A percentile compares a stretch with the other conserved stretches of the same genome.
phyloP scores from a whole-genome alignment of 2,113 vertebrate genomes.

The Callorhinus ursinus region DNA sequence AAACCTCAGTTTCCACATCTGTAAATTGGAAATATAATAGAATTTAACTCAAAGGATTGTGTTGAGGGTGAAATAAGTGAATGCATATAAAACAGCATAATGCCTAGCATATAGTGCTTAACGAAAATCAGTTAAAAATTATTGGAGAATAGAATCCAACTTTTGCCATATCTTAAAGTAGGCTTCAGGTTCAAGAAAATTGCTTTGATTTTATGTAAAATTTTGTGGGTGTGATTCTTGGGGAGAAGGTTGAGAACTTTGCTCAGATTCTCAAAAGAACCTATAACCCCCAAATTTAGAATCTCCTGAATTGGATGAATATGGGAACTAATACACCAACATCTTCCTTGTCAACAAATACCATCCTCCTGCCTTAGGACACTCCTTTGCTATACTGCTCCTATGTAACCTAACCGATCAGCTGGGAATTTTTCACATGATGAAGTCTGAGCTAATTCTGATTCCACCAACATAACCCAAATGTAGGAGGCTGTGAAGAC shows the following conservation, averaged over 20 bases:
- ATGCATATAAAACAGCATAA: neutral
- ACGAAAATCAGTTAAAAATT: neutral
- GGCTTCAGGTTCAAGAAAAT: neutral
- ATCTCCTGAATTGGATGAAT: neutral
- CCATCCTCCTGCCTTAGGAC: neutral
- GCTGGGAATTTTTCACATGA: neutral
- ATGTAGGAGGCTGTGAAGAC: neutral
- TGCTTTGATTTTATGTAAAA: neutral
- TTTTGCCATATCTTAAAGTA: neutral
- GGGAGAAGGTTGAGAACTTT: neutral
- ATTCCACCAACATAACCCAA: neutral
- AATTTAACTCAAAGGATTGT: neutral
- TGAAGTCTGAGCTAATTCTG: neutral
- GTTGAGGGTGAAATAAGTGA: neutral
- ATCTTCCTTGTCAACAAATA: neutral
- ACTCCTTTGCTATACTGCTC: neutral
- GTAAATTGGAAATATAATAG: neutral
- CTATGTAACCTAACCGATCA: neutral
- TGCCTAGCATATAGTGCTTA: neutral
- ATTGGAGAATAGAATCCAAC: neutral
- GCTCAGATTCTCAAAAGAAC: neutral
- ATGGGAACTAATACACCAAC: neutral
- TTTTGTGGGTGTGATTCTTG: neutral
- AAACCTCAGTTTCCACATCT: neutral
- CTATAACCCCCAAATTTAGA: neutral